Evolutionary conservation across 1,140 invertebrate species (phyloP).

Genomic region (Leptopilina boulardi): DNA sequence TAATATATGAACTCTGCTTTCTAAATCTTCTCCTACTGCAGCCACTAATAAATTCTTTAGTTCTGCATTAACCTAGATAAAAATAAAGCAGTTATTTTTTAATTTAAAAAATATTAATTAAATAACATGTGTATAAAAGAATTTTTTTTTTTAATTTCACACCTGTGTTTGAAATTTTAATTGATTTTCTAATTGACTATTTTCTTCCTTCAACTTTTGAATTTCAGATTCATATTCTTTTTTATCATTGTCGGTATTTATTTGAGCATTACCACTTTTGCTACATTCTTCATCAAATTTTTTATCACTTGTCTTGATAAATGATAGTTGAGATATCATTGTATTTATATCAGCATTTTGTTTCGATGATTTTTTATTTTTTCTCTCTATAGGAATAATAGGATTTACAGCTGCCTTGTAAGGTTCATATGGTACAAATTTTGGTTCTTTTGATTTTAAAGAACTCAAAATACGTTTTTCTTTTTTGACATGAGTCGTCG

Average conservation of each 20-base stretch:
- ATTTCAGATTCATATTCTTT: slow-evolving; percentile 77
- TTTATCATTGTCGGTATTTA: slow-evolving; percentile 66
- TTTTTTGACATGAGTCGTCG: slow-evolving; percentile 66
- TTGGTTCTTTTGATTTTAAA: slow-evolving; percentile 83
- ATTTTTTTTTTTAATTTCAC: slow-evolving; percentile 29
- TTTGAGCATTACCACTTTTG: slow-evolving; percentile 49
- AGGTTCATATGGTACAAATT: slow-evolving; percentile 92
- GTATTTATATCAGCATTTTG: slow-evolving; percentile 84
- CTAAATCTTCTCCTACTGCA: slow-evolving; percentile 94
- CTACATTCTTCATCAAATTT: slow-evolving; percentile 57
- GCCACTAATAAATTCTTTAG: slow-evolving; percentile 94
- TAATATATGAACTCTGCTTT: slow-evolving; percentile 90
- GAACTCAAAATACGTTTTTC: slow-evolving; percentile 68
- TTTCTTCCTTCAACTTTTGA: slow-evolving; percentile 78
- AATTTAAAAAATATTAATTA: slow-evolving; percentile 14
- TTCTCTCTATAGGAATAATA: slow-evolving; percentile 79
- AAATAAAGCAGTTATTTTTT: slow-evolving; percentile 40
- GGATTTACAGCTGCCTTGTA: slow-evolving; percentile 90
- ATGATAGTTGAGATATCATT: slow-evolving; percentile 82
- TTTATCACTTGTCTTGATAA: slow-evolving; percentile 78
- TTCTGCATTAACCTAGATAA: slow-evolving; percentile 89
- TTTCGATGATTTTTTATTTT: slow-evolving; percentile 73
- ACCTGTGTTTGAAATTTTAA: slow-evolving; percentile 83
- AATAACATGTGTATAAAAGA: neutral
- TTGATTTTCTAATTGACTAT: slow-evolving; percentile 82